A percentile compares a stretch with the other conserved stretches of the same genome.
Evolutionary conservation across 2,888 invertebrate genomes (phyloP).

Genomic region (Tipula unca): DNA sequence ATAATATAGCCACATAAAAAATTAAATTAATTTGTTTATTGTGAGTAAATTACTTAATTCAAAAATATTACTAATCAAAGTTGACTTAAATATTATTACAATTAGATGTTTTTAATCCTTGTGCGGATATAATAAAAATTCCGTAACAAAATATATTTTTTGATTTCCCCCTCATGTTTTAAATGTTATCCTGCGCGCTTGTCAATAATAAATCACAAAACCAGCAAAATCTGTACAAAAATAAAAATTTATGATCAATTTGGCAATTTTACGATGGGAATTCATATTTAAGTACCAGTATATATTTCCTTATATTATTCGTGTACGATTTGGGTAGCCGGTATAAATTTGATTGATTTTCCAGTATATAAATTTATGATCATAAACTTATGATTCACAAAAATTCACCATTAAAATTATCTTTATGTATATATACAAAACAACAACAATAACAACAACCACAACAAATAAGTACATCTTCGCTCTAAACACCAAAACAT

Average conservation of each 20-base stretch:
- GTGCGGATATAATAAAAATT: not conserved
- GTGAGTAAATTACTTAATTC: not conserved
- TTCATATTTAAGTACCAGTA: not conserved
- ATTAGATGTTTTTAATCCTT: not conserved
- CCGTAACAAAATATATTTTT: not conserved
- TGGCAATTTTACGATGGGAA: not conserved
- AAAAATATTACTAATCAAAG: not conserved
- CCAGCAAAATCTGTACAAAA: not conserved
- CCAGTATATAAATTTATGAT: not conserved
- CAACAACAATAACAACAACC: not conserved
- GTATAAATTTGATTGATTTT: not conserved
- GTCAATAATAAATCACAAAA: not conserved
- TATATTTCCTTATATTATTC: not conserved
- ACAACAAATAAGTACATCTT: not conserved
- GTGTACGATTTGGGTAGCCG: not conserved
- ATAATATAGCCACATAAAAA: not conserved
- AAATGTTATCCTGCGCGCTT: not conserved
- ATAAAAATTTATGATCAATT: not conserved
- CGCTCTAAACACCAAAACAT: not conserved
- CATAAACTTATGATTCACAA: not conserved
- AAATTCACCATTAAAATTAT: not conserved
- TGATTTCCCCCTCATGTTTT: not conserved
- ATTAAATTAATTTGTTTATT: not conserved
- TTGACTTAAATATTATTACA: not conserved
- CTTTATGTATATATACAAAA: not conserved